Percentiles rank a stretch among this genome's conserved stretches.
phyloP scores from a whole-genome alignment of 2,797 vertebrate genomes.

The Pangasius mekongensis region DNA sequence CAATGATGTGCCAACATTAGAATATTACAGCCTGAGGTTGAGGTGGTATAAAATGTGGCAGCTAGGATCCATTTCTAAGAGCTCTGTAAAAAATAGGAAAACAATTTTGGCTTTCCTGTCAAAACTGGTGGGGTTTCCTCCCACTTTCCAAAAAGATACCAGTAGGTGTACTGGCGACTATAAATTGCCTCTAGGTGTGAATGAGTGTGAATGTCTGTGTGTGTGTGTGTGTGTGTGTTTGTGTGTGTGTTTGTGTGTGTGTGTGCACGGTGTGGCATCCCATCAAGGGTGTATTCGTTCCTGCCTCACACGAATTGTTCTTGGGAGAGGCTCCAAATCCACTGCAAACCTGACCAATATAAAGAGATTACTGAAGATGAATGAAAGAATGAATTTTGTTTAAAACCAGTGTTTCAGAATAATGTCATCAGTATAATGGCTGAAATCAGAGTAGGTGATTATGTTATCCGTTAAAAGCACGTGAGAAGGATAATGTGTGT shows the following conservation, averaged over 20 bases:
- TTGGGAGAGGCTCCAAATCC: neutral
- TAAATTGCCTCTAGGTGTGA: neutral
- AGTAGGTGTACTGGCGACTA: neutral
- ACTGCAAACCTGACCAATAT: neutral
- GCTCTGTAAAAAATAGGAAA: neutral
- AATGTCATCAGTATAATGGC: conserved; percentile 37
- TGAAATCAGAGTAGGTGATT: conserved; percentile 49
- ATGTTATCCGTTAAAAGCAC: neutral
- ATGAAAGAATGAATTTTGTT: neutral
- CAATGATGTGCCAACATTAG: neutral
- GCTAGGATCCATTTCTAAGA: neutral
- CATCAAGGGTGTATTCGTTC: neutral
- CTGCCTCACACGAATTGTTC: neutral
- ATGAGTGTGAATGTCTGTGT: neutral
- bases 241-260: too few relatives aligned
- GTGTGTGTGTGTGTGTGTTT: too few relatives aligned
- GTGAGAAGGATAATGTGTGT: conserved; percentile 32
- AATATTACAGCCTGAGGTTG: neutral
- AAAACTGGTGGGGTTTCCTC: neutral
- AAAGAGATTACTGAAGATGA: neutral
- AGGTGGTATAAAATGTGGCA: neutral
- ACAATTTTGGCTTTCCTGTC: neutral
- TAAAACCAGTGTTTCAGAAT: neutral
- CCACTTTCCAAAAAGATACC: neutral
- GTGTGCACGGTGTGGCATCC: neutral